Conservation (phyloP, 1,140 invertebrate genomes). For the Penaeus japonicus region DNA sequence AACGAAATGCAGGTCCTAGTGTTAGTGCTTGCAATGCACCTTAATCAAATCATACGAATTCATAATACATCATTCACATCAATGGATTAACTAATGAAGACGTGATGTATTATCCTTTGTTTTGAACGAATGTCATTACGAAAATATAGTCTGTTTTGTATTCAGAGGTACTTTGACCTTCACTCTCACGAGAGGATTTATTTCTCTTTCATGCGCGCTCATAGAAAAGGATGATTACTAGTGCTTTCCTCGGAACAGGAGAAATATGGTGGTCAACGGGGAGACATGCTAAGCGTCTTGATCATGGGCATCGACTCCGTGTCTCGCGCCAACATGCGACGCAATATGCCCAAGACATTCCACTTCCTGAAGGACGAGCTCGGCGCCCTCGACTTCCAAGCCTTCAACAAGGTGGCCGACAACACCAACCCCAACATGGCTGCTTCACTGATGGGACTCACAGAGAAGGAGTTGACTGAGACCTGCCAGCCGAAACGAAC, state of each 20-base stretch:
- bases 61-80: no score
- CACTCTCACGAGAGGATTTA: no score
- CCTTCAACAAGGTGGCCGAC: slow-evolving; percentile 65
- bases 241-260: not conserved
- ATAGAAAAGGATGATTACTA: not conserved
- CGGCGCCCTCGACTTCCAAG: slow-evolving; percentile 63
- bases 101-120: no score
- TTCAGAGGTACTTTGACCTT: no score
- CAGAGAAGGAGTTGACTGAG: not conserved
- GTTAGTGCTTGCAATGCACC: not conserved
- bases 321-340: slow-evolving; percentile 69
- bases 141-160: no score
- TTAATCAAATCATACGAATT: no score
- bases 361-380: slow-evolving; percentile 64
- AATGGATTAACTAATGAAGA: no score
- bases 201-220: not conserved
- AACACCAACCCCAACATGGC: slow-evolving; percentile 67
- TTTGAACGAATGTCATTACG: no score
- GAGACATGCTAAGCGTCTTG: slow-evolving; percentile 61
- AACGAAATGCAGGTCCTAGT: not conserved
- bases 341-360: slow-evolving; percentile 67
- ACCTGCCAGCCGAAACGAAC: slow-evolving; percentile 41
- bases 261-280: not conserved
- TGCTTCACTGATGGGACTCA: slow-evolving; percentile 62
- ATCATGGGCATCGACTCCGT: slow-evolving; percentile 71